Percentiles rank a stretch among this genome's conserved stretches.
phyloP scores from a whole-genome alignment of 2,113 vertebrate species.

The Chinchilla lanigera region DNA sequence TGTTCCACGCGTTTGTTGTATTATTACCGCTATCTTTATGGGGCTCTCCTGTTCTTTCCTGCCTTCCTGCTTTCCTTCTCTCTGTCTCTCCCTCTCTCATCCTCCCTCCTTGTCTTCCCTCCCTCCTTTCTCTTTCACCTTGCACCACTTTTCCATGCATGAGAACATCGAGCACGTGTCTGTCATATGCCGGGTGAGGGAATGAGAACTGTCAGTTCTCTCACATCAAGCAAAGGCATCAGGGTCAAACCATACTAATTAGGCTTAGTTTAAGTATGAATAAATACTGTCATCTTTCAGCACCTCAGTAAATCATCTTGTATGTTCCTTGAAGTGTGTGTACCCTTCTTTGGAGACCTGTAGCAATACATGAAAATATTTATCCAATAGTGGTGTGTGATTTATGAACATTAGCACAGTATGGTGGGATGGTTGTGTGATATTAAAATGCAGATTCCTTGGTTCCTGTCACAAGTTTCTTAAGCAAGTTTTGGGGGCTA shows the following conservation, averaged over 20 bases:
- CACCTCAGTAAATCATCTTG: not conserved
- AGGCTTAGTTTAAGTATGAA: constrained; percentile 38
- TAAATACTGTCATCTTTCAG: not conserved
- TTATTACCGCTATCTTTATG: not conserved
- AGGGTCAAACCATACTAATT: constrained; percentile 8
- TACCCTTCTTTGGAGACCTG: not conserved
- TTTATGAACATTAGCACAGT: not conserved
- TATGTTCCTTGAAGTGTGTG: not conserved
- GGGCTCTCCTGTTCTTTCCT: not conserved
- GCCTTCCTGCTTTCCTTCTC: not conserved
- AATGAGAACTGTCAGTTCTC: not conserved
- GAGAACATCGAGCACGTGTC: not conserved
- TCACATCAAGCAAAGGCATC: constrained; percentile 7
- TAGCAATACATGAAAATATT: not conserved
- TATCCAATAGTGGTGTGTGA: not conserved
- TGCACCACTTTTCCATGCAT: not conserved
- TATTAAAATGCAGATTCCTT: not conserved
- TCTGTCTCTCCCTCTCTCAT: not conserved
- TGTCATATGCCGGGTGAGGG: not conserved
- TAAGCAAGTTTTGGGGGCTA: not conserved
- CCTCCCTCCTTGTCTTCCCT: too few species aligned
- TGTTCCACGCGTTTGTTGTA: not conserved
- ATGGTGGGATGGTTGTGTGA: not conserved
- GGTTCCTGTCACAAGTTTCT: not conserved
- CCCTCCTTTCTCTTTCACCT: not conserved